phyloP scores from a whole-genome alignment of 2,113 vertebrate genomes.

The Rhombomys opimus region DNA sequence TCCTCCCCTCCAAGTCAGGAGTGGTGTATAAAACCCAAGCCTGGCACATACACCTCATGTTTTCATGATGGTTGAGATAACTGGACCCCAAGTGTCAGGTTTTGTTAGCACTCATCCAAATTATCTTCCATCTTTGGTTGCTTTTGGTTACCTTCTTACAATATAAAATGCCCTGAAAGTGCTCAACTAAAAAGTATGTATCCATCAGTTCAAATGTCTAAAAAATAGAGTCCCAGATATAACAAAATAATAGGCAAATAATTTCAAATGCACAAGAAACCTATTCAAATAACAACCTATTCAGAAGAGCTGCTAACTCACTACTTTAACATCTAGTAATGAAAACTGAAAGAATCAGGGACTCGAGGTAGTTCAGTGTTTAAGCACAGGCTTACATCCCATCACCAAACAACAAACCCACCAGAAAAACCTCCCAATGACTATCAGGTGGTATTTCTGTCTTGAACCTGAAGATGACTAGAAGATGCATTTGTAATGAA shows the following conservation, averaged over 20 bases:
- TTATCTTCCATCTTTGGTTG: slow-evolving; percentile 13
- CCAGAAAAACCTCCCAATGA: background rate
- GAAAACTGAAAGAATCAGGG: background rate
- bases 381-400: background rate
- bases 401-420: background rate
- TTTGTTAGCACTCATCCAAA: slow-evolving; percentile 63
- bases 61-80: slow-evolving; percentile 51
- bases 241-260: slow-evolving; percentile 5
- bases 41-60: slow-evolving; percentile 1
- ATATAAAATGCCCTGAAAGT: slow-evolving; percentile 38
- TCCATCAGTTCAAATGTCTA: slow-evolving; percentile 19
- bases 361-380: background rate
- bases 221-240: slow-evolving; percentile 13
- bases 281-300: slow-evolving; percentile 37
- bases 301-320: slow-evolving; percentile 41
- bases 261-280: slow-evolving; percentile 20
- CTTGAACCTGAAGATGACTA: slow-evolving; percentile 1
- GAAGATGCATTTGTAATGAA: slow-evolving; percentile 16
- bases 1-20: background rate
- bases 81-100: background rate
- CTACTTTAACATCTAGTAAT: slow-evolving; percentile 36
- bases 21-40: slow-evolving; percentile 35
- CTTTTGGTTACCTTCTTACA: slow-evolving; percentile 28
- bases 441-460: background rate
- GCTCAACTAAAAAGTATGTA: slow-evolving; percentile 52